phyloP scores from a whole-genome alignment of 2,888 invertebrate species.

The Xanthia togata region DNA sequence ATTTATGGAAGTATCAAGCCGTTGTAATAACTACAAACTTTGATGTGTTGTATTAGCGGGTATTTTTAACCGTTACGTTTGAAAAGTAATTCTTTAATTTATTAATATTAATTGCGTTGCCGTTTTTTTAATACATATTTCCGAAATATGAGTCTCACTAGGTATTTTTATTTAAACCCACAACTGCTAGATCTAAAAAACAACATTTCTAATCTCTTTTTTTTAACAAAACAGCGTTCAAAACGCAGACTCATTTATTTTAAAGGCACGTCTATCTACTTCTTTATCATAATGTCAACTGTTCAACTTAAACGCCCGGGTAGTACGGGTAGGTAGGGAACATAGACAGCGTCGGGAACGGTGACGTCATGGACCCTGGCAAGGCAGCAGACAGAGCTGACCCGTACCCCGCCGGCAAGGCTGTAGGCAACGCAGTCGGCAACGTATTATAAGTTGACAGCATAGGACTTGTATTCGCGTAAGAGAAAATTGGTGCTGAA shows the following conservation, averaged over 20 bases:
- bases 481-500: slow-evolving; percentile 84
- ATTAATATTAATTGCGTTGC: neutral
- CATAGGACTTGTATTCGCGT: slow-evolving; percentile 83
- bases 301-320: slow-evolving; percentile 59
- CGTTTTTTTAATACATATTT: neutral
- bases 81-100: neutral
- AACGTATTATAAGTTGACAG: slow-evolving; percentile 81
- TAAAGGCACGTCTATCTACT: slow-evolving; percentile 24
- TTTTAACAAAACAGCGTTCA: slow-evolving; percentile 11
- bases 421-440: slow-evolving; percentile 77
- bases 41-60: neutral
- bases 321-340: slow-evolving; percentile 84
- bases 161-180: slow-evolving; percentile 10
- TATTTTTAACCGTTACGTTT: slow-evolving; percentile 15
- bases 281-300: slow-evolving; percentile 8
- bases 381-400: slow-evolving; percentile 79
- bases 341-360: slow-evolving; percentile 80
- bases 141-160: slow-evolving; percentile 1
- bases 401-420: slow-evolving; percentile 82
- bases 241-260: slow-evolving; percentile 11
- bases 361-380: slow-evolving; percentile 76
- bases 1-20: slow-evolving; percentile 20
- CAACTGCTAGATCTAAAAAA: slow-evolving; percentile 2
- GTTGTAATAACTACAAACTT: neutral
- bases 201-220: neutral